These are phyloP conservation scores for Melanotaenia pygmaea DNA, from an alignment of 2,797 vertebrate species.

Conservation along the genomic window DNA sequence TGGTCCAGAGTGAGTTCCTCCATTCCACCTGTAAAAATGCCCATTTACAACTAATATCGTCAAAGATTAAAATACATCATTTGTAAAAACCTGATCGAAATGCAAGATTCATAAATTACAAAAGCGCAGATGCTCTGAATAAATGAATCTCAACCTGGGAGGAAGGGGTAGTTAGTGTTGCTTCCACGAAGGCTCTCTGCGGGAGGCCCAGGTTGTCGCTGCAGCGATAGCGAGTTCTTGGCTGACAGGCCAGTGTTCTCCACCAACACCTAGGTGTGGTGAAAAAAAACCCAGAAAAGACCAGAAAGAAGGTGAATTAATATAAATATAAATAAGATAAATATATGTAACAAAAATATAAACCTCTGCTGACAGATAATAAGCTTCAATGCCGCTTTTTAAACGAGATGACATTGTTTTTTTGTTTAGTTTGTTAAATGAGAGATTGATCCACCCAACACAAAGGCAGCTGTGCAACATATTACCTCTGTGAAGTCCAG, in stretches of 20 bases:
- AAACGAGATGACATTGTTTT: background rate
- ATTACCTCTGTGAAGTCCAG: constrained; percentile 89
- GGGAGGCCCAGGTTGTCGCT: constrained; percentile 87
- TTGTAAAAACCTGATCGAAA: background rate
- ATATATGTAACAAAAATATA: background rate
- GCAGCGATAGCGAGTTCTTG: constrained; percentile 92
- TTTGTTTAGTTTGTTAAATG: background rate
- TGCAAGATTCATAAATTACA: background rate
- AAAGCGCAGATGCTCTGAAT: background rate
- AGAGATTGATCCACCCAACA: background rate
- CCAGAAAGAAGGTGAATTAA: background rate
- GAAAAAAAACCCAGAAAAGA: background rate
- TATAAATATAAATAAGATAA: background rate
- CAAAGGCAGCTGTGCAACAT: background rate
- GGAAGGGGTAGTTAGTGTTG: constrained; percentile 92
- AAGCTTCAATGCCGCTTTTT: background rate
- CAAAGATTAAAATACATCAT: background rate
- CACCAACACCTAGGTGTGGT: constrained; percentile 71
- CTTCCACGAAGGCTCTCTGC: constrained; percentile 90
- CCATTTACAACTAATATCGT: constrained; percentile 1
- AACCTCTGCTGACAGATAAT: background rate
- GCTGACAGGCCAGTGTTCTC: constrained; percentile 88
- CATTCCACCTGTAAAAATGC: constrained; percentile 86
- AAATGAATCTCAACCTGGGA: constrained; percentile 81
- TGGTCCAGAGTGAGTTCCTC: constrained; percentile 91